A percentile compares a stretch with the other conserved stretches of the same genome.
phyloP scores from a whole-genome alignment of 2,797 vertebrate species.

The Sylvia borin region DNA sequence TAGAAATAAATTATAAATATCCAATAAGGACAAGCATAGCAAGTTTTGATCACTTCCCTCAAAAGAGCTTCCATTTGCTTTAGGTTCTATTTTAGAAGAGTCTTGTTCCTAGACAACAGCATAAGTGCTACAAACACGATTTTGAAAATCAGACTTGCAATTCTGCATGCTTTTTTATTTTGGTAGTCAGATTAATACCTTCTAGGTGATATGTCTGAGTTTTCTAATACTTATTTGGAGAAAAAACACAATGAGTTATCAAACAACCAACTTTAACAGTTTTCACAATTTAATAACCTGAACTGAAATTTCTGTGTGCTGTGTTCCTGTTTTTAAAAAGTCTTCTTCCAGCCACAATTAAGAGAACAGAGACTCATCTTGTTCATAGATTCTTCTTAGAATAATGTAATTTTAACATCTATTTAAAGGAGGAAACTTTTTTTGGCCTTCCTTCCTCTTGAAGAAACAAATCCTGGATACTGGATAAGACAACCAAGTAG shows the following conservation, averaged over 20 bases:
- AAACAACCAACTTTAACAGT: constrained; percentile 52
- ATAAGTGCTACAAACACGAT: constrained; percentile 25
- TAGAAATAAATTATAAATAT: constrained; percentile 1
- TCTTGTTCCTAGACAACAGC: not conserved
- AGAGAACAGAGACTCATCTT: constrained; percentile 70
- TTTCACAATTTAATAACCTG: constrained; percentile 67
- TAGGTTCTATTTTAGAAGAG: constrained; percentile 36
- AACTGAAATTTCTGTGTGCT: constrained; percentile 62
- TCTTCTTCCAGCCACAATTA: constrained; percentile 72
- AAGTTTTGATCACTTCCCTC: not conserved
- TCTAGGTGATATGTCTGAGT: constrained; percentile 64
- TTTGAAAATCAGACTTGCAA: constrained; percentile 64
- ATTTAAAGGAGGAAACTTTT: constrained; percentile 64
- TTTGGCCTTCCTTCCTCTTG: constrained; percentile 54
- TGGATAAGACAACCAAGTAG: constrained; percentile 64
- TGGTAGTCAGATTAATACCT: constrained; percentile 69
- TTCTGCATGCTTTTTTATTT: constrained; percentile 70
- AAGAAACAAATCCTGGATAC: constrained; percentile 70
- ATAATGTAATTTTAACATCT: constrained; percentile 66
- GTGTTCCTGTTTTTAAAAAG: constrained; percentile 40
- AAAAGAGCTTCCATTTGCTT: constrained; percentile 3
- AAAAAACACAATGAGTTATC: constrained; percentile 50
- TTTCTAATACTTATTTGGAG: constrained; percentile 69
- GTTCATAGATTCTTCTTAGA: constrained; percentile 74
- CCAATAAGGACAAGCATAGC: not conserved